phyloP scores from a whole-genome alignment of 2,113 vertebrate species.

The Semnornis frantzii region DNA sequence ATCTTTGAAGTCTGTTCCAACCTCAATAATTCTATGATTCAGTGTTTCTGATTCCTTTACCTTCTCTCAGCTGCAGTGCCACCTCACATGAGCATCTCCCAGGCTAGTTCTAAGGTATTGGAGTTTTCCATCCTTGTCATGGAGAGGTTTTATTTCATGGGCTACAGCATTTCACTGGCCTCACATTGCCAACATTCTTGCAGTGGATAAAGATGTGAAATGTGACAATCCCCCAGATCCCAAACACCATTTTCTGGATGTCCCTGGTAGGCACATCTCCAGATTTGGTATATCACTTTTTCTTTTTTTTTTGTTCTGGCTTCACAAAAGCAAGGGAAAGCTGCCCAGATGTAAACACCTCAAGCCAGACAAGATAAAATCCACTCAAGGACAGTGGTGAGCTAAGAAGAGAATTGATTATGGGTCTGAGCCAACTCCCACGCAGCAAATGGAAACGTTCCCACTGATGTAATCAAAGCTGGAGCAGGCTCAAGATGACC shows the following conservation, averaged over 20 bases:
- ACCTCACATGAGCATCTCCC: background rate
- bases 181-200: background rate
- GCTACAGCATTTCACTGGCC: background rate
- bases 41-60: background rate
- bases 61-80: background rate
- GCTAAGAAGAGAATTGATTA: background rate
- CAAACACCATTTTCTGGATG: background rate
- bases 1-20: too few species aligned
- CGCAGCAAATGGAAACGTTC: conserved; percentile 19
- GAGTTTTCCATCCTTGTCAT: background rate
- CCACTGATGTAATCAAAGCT: conserved; percentile 42
- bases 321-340: background rate
- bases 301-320: background rate
- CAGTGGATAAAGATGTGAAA: background rate
- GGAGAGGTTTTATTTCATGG: background rate
- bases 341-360: background rate
- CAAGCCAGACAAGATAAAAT: conserved; percentile 12
- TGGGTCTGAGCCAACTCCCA: conserved; percentile 33
- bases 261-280: background rate
- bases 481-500: conserved; percentile 20
- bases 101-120: background rate
- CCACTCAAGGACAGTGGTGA: background rate
- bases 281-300: background rate
- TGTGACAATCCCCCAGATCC: background rate
- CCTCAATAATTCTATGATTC: too few species aligned